phyloP scores from a whole-genome alignment of 2,888 invertebrate species.

The Lampropteryx suffumata region DNA sequence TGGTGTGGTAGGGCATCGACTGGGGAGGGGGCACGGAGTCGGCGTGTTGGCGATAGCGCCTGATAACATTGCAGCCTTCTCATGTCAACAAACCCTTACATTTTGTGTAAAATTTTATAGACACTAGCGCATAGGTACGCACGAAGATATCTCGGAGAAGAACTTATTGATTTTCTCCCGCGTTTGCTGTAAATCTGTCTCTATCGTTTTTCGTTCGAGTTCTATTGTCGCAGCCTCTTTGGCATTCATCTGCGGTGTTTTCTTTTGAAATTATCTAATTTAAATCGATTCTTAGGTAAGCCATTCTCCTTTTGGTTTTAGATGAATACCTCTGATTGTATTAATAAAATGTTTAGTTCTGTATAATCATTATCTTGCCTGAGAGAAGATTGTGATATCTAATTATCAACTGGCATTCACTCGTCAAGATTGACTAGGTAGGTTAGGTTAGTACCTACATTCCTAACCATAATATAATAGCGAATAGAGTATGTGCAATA shows the following conservation, averaged over 20 bases:
- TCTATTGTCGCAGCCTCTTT: constrained; percentile 62
- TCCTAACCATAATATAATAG: too few species aligned
- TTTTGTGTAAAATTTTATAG: constrained; percentile 32
- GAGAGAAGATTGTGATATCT: too few species aligned
- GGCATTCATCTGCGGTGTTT: constrained; percentile 52
- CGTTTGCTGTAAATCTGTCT: constrained; percentile 44
- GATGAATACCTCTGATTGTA: too few species aligned
- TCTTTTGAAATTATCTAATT: constrained; percentile 25
- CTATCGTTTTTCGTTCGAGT: constrained; percentile 30
- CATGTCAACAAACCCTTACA: constrained; percentile 75
- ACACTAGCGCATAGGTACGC: constrained; percentile 4
- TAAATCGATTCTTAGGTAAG: too few species aligned
- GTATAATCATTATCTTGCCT: too few species aligned
- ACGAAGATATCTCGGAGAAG: constrained; percentile 50
- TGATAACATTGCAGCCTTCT: constrained; percentile 71
- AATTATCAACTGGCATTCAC: too few species aligned
- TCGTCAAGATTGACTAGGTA: too few species aligned
- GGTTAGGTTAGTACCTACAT: too few species aligned
- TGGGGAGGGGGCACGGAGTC: constrained; percentile 58
- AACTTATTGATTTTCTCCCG: constrained; percentile 71
- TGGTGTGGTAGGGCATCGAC: constrained; percentile 57
- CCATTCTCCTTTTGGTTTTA: too few species aligned
- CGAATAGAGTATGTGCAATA: too few species aligned
- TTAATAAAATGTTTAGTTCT: too few species aligned
- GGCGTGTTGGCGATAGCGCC: constrained; percentile 65